Conservation (phyloP, 1,140 invertebrate species). For the Aricia agestis region DNA sequence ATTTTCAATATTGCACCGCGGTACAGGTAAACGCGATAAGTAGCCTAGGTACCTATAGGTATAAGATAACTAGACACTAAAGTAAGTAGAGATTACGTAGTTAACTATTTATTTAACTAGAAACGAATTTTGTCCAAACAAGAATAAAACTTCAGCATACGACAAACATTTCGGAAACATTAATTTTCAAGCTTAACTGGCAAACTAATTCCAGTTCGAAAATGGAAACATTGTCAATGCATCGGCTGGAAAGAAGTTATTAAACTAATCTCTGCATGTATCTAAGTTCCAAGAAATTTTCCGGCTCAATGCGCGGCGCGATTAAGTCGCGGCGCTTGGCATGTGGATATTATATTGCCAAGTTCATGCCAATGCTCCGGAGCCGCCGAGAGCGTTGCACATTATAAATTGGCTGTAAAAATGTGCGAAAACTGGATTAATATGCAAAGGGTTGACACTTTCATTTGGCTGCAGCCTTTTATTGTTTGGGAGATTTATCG, state of each 20-base stretch:
- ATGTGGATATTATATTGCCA: slow-evolving; percentile 62
- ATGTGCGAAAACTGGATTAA: slow-evolving; percentile 16
- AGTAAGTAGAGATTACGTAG: too few species aligned
- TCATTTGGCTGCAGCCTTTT: slow-evolving; percentile 7
- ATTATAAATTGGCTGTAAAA: slow-evolving; percentile 21
- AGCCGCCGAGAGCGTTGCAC: slow-evolving; percentile 39
- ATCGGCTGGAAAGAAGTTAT: not conserved
- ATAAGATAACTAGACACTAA: too few species aligned
- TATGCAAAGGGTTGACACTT: slow-evolving; percentile 14
- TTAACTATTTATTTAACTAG: too few species aligned
- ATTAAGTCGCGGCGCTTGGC: slow-evolving; percentile 40
- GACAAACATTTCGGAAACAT: not conserved
- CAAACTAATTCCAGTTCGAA: not conserved
- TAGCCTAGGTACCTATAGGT: not conserved
- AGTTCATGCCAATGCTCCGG: slow-evolving; percentile 54
- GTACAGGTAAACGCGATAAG: not conserved
- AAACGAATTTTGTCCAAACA: too few species aligned
- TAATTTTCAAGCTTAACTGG: not conserved
- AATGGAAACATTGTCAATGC: not conserved
- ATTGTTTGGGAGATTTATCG: not conserved
- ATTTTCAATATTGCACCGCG: not conserved
- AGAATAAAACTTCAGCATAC: not conserved
- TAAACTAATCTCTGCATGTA: slow-evolving; percentile 17
- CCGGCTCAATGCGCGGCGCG: slow-evolving; percentile 42
- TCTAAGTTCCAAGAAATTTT: slow-evolving; percentile 31